phyloP scores from a whole-genome alignment of 2,797 vertebrate genomes.

The Salarias fasciatus region DNA sequence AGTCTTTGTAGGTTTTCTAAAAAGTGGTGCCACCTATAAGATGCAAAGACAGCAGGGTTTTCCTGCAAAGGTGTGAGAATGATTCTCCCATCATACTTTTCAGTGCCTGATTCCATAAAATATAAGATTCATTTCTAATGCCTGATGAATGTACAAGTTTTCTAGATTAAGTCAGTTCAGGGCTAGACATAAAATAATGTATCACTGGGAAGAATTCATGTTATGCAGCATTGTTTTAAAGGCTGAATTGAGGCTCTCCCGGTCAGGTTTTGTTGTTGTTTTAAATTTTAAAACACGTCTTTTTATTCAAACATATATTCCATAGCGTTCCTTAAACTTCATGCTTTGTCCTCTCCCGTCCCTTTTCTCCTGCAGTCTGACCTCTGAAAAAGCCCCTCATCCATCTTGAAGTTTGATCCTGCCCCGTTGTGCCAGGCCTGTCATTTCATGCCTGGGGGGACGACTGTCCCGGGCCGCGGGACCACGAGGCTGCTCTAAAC shows the following conservation, averaged over 20 bases:
- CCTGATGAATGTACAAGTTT: background rate
- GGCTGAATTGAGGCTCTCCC: background rate
- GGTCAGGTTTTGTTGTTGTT: too few species aligned
- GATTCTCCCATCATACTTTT: background rate
- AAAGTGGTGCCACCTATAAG: background rate
- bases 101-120: background rate
- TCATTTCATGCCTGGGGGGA: constrained; percentile 31
- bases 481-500: constrained; percentile 25
- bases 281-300: constrained; percentile 9
- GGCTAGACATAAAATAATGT: background rate
- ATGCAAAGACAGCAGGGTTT: too few species aligned
- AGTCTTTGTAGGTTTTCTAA: too few species aligned
- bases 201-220: background rate
- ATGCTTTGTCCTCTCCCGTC: constrained; percentile 16
- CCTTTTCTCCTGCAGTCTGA: constrained; percentile 14
- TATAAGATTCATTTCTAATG: background rate
- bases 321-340: background rate
- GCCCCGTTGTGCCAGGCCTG: constrained; percentile 25
- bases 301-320: too few species aligned
- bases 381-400: constrained; percentile 27
- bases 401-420: constrained; percentile 56
- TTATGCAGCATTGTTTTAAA: background rate
- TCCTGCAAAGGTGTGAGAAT: constrained; percentile 8
- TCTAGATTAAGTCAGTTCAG: background rate
- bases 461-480: constrained; percentile 42